These are phyloP conservation scores for Amiota minor DNA, from an alignment of 2,888 invertebrate species.

Conservation along the genomic window DNA sequence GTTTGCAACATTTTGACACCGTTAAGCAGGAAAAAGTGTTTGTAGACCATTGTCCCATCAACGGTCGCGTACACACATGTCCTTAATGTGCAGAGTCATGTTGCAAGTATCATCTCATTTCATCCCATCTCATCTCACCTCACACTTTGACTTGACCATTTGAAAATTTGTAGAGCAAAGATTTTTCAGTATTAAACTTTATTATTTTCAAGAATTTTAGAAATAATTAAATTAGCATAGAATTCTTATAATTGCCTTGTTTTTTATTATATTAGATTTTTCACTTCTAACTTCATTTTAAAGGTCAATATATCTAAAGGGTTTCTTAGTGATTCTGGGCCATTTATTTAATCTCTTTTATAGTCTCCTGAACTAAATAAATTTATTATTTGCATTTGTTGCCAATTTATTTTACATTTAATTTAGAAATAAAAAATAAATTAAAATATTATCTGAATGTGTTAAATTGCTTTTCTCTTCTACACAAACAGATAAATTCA, in stretches of 20 bases:
- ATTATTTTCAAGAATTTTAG: no score
- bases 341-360: no score
- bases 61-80: conserved; percentile 63
- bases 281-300: no score
- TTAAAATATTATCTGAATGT: conserved; percentile 46
- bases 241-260: no score
- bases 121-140: no score
- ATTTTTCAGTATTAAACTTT: no score
- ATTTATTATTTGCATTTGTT: conserved; percentile 68
- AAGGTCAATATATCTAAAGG: no score
- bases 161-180: not conserved
- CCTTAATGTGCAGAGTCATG: conserved; percentile 63
- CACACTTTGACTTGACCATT: not conserved
- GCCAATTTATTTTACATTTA: conserved; percentile 70
- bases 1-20: conserved; percentile 54
- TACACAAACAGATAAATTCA: conserved; percentile 56
- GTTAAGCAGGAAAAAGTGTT: conserved; percentile 59
- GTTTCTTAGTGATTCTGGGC: no score
- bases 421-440: conserved; percentile 44
- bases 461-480: conserved; percentile 47
- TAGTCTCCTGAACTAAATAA: not conserved
- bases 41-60: conserved; percentile 58
- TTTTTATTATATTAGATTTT: no score
- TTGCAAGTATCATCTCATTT: not conserved
- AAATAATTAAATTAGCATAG: no score